Evolutionary conservation across 64 coral and sea anemone genomes (phyloP), one percentile per base, ranked within the genome.

Genomic region (Catalaphyllia jardinei): DNA sequence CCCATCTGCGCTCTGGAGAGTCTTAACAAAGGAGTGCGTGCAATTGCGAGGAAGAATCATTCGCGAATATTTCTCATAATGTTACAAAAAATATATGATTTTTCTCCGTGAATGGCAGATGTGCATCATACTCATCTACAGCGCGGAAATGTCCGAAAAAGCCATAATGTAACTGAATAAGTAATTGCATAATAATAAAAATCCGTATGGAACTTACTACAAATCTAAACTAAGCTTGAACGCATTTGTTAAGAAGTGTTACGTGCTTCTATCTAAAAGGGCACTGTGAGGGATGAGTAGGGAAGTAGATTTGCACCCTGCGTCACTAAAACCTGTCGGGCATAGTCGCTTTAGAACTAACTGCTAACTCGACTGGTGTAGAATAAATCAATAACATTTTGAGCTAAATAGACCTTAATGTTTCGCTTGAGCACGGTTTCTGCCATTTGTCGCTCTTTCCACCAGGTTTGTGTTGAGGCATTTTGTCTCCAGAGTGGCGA

Each of bases 1-100:
- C 81, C 81, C 81, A 85, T 85, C 81, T 85, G 81, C 81, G 20
- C 81, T 85, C 50, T 85, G 63, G 67, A 85, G 81, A 85, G 81
- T 16, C 38, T 85, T 85, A 71, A 83, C 79, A 83, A 83, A 39
- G 63, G 16, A 25, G 63, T 20, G 35, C 63, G 61, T 71, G 24
- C 24, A 71, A 71, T 71, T 4, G 79, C 7, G 31, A 51, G 15
- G 24, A 52, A 50, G 31, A 85, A 24, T 28, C 22, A 24, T 13
- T 35, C 22, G 30, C 19, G 25, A 27, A 16, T 15, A 85, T 69
- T 85, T 83, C 62, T 22, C 63, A 85, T 18, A 61, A 85, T 38
- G 52, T 64, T 49, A 64, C 31, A 80, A 83, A 20, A 22, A 46
- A 24, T 16, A 51, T 2, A 9, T 22, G 3, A 5, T 46, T 71